A percentile compares a stretch with the other conserved stretches of the same genome.
Evolutionary conservation across 2,797 vertebrate species (phyloP).

Genomic region (Cyprinodon diabolis): DNA sequence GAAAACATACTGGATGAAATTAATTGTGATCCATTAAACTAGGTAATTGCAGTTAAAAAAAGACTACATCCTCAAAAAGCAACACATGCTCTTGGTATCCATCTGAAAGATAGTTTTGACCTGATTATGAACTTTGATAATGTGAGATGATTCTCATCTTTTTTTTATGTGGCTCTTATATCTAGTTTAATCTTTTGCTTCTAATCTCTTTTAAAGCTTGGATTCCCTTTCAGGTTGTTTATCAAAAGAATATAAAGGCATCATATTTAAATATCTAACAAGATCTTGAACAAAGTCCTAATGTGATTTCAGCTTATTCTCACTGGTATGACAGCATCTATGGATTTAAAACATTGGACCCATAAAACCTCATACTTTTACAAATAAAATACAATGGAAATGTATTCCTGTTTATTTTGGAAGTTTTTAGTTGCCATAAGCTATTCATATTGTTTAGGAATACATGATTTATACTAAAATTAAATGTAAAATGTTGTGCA

Average conservation of each 20-base stretch:
- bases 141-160: slow-evolving; percentile 2
- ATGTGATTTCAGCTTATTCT: slow-evolving; percentile 50
- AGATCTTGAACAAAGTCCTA: slow-evolving; percentile 35
- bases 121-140: slow-evolving; percentile 4
- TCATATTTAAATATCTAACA: slow-evolving; percentile 51
- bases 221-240: slow-evolving; percentile 23
- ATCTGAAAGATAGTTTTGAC: neutral
- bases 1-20: neutral
- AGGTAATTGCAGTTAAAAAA: neutral
- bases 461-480: no score
- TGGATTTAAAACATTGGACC: slow-evolving; percentile 16
- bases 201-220: slow-evolving; percentile 18
- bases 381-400: neutral
- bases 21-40: neutral
- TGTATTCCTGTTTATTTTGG: neutral
- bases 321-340: slow-evolving; percentile 22
- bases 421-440: neutral
- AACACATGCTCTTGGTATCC: neutral
- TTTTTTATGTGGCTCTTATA: slow-evolving; percentile 18
- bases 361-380: neutral
- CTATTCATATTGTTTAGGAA: neutral
- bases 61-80: neutral
- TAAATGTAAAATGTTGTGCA: no score
- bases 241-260: slow-evolving; percentile 24
- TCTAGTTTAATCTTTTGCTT: slow-evolving; percentile 31